These are phyloP conservation scores for Astatoreochromis straeleni DNA, from an alignment of 2,113 vertebrate species.

Conservation along the genomic window DNA sequence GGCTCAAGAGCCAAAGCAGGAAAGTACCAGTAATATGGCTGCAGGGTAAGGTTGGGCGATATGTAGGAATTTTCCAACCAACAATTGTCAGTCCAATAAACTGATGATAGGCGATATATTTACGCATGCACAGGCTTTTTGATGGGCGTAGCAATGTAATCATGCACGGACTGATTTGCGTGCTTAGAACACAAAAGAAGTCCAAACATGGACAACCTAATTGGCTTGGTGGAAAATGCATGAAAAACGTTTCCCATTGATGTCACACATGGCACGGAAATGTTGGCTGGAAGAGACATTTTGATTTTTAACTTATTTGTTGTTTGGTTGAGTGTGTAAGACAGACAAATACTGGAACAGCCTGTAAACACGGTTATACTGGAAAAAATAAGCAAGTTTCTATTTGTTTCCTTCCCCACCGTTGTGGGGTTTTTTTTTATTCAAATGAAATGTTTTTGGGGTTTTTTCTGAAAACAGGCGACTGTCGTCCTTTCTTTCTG, in stretches of 20 bases:
- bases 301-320: background rate
- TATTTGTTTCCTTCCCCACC: background rate
- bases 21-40: background rate
- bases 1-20: background rate
- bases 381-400: background rate
- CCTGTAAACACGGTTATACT: background rate
- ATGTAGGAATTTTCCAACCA: background rate
- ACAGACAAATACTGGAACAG: background rate
- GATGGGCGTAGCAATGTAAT: background rate
- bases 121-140: background rate
- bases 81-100: background rate
- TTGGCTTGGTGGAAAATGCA: background rate
- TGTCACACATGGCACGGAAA: background rate
- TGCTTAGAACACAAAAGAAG: background rate
- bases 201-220: background rate
- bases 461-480: background rate
- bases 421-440: accelerated
- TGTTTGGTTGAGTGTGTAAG: background rate
- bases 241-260: background rate
- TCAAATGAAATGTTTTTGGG: accelerated
- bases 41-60: background rate
- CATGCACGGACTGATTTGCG: background rate
- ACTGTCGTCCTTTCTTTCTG: background rate
- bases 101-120: background rate
- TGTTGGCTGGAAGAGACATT: background rate